Evolutionary conservation across 2,113 vertebrate genomes (phyloP), one percentile per base, ranked within the genome.

Genomic region (Stigmatopora argus): DNA sequence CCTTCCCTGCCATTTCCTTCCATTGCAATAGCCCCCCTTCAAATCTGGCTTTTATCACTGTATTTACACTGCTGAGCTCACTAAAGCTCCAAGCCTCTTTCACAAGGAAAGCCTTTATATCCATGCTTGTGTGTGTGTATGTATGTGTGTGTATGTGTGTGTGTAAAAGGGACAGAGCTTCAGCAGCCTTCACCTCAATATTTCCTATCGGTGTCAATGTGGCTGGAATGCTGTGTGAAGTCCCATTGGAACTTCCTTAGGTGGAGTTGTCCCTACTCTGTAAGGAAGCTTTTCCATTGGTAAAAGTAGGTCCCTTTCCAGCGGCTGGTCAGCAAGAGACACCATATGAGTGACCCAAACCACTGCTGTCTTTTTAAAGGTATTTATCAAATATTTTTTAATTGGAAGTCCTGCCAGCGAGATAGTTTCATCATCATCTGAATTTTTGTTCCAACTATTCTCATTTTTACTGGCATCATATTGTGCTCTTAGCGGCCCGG

Each of bases 21-120:
- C 45, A 74, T 74, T 78, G 53, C 53, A 31, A 56, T 56, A 78
- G 66, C 82, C 79, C 76, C 72, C 64, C 51, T 63, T 74, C 66
- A 88, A 79, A 85, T 82, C 85, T 78, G 59, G 69, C 78, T 74
- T 85, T 85, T 83, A 83, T 85, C 79, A 48, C 72, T 3, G 8
- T 88, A 81, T 89, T 90, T 87, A 80, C 84, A 83, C 80, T 85
- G 70, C 64, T 81, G 79, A 89, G 84, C 83, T 77, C 60, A 15
- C 72, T 85, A 85, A 85, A 80, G 69, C 83, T 83, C 82, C 73
- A 71, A 79, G 73, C 78, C 65, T 79, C 77, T 72, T 72, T 78
- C 83, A 74, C 83, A 79, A 78, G 72, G 70, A 82, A 78, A 78
- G 70, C 81, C 79, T 85, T 79, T 86, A 82, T 83, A 64, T 72